Evolutionary conservation across 2,113 vertebrate species (phyloP).

Genomic region (Verasper variegatus): DNA sequence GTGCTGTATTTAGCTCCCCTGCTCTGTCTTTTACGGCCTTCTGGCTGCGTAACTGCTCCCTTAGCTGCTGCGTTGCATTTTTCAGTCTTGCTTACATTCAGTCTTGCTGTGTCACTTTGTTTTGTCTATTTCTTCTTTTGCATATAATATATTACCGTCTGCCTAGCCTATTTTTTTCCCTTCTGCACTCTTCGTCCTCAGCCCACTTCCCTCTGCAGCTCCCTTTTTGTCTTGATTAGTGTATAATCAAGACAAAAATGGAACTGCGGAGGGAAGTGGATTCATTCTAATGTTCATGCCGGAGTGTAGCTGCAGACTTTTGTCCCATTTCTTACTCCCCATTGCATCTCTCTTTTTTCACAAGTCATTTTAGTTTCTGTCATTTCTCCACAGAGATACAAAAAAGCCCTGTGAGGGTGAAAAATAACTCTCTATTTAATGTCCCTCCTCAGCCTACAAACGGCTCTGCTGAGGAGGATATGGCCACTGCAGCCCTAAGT

Average conservation of each 20-base stretch:
- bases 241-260: conserved; percentile 5
- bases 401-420: conserved; percentile 20
- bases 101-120: conserved; percentile 38
- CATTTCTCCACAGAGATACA: not conserved
- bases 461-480: conserved; percentile 25
- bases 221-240: conserved; percentile 21
- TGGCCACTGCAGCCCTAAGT: conserved; percentile 34
- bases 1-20: conserved; percentile 65
- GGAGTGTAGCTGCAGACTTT: not conserved
- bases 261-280: not conserved
- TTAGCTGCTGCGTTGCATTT: conserved; percentile 59
- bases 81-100: conserved; percentile 54
- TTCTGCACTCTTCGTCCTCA: conserved; percentile 12
- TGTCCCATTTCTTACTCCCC: conserved; percentile 9
- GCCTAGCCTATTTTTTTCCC: conserved; percentile 1
- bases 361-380: conserved; percentile 31
- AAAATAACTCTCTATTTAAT: conserved; percentile 39
- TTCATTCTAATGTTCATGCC: conserved; percentile 13
- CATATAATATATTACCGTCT: conserved; percentile 35
- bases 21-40: conserved; percentile 55
- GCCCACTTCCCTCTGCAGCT: conserved; percentile 1
- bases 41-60: conserved; percentile 41
- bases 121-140: conserved; percentile 29
- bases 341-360: conserved; percentile 13
- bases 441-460: conserved; percentile 33